Conservation (phyloP, 2,888 invertebrate species). For the Pyralis farinalis region DNA sequence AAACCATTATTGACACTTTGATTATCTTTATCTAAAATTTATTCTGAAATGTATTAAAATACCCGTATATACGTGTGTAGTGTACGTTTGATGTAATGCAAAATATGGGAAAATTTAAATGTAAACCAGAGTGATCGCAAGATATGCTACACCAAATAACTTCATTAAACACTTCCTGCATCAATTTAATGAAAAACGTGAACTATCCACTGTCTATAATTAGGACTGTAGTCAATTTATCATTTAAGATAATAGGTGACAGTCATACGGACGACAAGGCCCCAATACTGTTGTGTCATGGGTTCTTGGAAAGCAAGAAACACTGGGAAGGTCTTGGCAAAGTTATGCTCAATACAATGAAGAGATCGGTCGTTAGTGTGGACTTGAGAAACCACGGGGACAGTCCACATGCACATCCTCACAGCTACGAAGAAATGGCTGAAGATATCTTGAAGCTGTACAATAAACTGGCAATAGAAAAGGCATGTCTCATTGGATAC, state of each 20-base stretch:
- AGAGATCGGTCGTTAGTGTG: conserved; percentile 88
- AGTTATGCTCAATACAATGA: conserved; percentile 84
- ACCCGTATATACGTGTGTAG: no score
- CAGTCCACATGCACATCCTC: conserved; percentile 88
- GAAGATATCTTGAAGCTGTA: conserved; percentile 86
- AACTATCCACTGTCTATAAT: conserved; percentile 11
- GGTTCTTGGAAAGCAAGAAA: conserved; percentile 91
- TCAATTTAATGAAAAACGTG: conserved; percentile 2
- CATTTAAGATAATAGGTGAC: conserved; percentile 54
- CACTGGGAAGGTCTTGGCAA: conserved; percentile 93
- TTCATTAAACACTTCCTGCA: background rate
- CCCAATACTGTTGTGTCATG: conserved; percentile 85
- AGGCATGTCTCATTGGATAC: conserved; percentile 89
- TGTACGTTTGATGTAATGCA: no score
- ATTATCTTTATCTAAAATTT: no score
- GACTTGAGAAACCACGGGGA: conserved; percentile 97
- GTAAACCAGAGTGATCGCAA: background rate
- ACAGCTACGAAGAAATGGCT: conserved; percentile 88
- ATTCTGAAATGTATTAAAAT: no score
- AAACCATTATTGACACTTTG: no score
- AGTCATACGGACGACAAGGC: conserved; percentile 30
- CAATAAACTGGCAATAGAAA: conserved; percentile 78
- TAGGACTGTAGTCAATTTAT: conserved; percentile 42
- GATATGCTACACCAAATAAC: conserved; percentile 3
- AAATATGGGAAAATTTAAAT: no score